A percentile compares a stretch with the other conserved stretches of the same genome.
Evolutionary conservation across 2,113 vertebrate species (phyloP).

Genomic region (Pygoscelis antarcticus): DNA sequence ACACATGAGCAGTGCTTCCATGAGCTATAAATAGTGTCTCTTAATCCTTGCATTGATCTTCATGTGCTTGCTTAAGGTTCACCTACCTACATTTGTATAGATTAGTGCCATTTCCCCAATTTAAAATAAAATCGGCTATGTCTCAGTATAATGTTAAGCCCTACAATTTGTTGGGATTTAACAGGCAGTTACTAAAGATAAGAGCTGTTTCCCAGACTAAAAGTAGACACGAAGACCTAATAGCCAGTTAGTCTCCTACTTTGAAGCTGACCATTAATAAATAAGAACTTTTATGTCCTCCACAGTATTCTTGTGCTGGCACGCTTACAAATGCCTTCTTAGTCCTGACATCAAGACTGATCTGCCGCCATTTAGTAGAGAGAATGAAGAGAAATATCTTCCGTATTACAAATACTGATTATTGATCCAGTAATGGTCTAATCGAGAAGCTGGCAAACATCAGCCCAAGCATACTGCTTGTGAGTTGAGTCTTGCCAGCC

Average conservation of each 20-base stretch:
- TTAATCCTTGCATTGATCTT: conserved; percentile 64
- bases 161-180: not conserved
- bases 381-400: not conserved
- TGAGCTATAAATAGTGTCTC: conserved; percentile 45
- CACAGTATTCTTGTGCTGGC: not conserved
- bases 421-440: not conserved
- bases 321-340: not conserved
- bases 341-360: not conserved
- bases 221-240: not conserved
- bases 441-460: not conserved
- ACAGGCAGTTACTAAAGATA: not conserved
- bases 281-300: not conserved
- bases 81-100: conserved; percentile 10
- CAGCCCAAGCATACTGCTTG: not conserved
- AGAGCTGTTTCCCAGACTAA: not conserved
- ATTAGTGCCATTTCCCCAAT: not conserved
- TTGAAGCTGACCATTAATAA: not conserved
- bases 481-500: not conserved
- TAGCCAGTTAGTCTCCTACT: not conserved
- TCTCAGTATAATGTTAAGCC: not conserved
- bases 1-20: conserved; percentile 59
- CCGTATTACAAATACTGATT: not conserved
- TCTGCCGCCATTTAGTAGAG: not conserved
- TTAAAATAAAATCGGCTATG: not conserved
- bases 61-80: conserved; percentile 39